Evolutionary conservation across 1,140 invertebrate species (phyloP).

Genomic region (Brachionus paranguensis): DNA sequence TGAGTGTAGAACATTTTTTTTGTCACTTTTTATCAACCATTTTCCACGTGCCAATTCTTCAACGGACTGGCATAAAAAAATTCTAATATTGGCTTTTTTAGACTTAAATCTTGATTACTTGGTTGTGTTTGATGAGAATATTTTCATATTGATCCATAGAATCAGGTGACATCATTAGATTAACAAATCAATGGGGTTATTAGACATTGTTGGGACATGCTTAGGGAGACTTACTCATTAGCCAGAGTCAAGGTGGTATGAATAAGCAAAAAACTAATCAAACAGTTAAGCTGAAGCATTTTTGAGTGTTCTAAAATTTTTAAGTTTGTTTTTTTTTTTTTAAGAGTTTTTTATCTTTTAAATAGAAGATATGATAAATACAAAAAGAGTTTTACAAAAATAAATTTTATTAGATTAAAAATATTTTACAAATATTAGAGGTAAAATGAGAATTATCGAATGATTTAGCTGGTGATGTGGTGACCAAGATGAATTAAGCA

Average conservation of each 20-base stretch:
- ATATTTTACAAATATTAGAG: not conserved
- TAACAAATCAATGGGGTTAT: not conserved
- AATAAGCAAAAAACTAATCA: not conserved
- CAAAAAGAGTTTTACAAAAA: not conserved
- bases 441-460: not conserved
- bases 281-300: not conserved
- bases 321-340: not conserved
- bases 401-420: not conserved
- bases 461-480: not conserved
- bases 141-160: not conserved
- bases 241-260: not conserved
- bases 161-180: not conserved
- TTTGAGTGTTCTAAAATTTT: not conserved
- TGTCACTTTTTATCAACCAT: not conserved
- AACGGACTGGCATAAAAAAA: not conserved
- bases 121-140: not conserved
- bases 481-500: not conserved
- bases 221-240: not conserved
- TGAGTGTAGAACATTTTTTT: not conserved
- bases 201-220: not conserved
- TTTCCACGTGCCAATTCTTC: not conserved
- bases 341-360: not conserved
- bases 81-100: not conserved
- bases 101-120: not conserved
- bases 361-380: not conserved